A percentile compares a stretch with the other conserved stretches of the same genome.
Conservation (phyloP, 2,113 vertebrate genomes). For the Anseranas semipalmata region DNA sequence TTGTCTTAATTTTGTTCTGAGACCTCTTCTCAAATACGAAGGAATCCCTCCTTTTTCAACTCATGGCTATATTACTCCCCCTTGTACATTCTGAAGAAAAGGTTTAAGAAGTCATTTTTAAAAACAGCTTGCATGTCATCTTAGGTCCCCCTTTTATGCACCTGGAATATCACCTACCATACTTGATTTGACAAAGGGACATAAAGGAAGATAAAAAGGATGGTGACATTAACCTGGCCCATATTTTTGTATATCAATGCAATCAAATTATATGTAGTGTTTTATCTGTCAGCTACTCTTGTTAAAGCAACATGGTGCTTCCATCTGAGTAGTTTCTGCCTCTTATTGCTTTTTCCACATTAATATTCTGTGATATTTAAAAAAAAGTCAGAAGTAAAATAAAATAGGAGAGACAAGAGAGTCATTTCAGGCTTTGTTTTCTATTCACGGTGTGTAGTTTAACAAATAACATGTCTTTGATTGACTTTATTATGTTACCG, state of each 20-base stretch:
- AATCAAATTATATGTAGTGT: background rate
- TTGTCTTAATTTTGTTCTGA: background rate
- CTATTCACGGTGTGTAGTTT: slow-evolving; percentile 26
- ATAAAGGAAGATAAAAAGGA: background rate
- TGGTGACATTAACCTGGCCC: background rate
- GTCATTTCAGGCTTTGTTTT: background rate
- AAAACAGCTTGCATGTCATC: background rate
- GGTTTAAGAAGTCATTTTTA: background rate
- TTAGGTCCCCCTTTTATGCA: background rate
- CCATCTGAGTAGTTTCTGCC: background rate
- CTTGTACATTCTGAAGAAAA: background rate
- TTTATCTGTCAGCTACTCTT: background rate
- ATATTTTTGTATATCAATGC: background rate
- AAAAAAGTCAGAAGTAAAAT: slow-evolving; percentile 28
- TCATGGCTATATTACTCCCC: background rate
- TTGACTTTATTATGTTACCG: slow-evolving; percentile 31
- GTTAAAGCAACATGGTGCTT: background rate
- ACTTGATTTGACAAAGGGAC: background rate
- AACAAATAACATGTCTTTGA: slow-evolving; percentile 14
- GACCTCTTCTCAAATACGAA: background rate
- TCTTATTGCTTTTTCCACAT: background rate
- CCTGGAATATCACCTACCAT: background rate
- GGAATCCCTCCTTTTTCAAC: background rate
- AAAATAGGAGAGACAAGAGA: background rate
- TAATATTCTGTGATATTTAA: background rate